Conservation (phyloP, 2,113 vertebrate genomes). For the Ciconia stormi region DNA sequence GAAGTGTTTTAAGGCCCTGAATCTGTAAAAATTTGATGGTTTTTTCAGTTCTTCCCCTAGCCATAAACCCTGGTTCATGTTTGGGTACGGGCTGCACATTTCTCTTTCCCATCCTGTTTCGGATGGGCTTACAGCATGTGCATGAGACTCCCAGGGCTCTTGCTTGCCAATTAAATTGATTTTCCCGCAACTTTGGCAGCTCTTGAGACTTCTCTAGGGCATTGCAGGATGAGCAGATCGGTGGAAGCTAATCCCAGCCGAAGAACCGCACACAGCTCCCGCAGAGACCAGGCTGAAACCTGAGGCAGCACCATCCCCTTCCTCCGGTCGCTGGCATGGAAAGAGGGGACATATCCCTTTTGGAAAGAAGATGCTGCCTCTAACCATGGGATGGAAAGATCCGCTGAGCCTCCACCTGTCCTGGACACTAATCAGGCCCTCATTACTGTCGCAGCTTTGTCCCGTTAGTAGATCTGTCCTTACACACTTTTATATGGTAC, state of each 20-base stretch:
- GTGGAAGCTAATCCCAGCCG: not conserved
- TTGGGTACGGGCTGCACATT: not conserved
- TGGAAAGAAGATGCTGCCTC: not conserved
- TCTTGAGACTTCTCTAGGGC: slow-evolving; percentile 36
- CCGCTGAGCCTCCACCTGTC: not conserved
- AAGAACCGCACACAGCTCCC: not conserved
- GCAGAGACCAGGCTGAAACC: not conserved
- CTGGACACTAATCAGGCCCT: not conserved
- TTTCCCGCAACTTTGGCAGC: slow-evolving; percentile 30
- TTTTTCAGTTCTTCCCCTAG: slow-evolving; percentile 1
- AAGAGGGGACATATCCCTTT: not conserved
- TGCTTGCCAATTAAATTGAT: slow-evolving; percentile 57
- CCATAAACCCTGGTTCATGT: slow-evolving; percentile 34
- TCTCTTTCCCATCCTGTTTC: slow-evolving; percentile 41
- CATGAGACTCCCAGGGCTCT: slow-evolving; percentile 27
- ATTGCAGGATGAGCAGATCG: not conserved
- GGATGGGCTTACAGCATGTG: slow-evolving; percentile 7
- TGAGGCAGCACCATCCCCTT: not conserved
- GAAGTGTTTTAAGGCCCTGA: not conserved
- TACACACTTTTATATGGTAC: no score
- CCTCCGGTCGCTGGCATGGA: not conserved
- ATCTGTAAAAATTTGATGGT: not conserved
- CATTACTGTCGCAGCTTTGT: not conserved
- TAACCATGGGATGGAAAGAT: not conserved
- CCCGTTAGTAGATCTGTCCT: not conserved